A percentile compares a stretch with the other conserved stretches of the same genome.
Conservation (phyloP, 2,888 invertebrate genomes). For the Acleris cristana region DNA sequence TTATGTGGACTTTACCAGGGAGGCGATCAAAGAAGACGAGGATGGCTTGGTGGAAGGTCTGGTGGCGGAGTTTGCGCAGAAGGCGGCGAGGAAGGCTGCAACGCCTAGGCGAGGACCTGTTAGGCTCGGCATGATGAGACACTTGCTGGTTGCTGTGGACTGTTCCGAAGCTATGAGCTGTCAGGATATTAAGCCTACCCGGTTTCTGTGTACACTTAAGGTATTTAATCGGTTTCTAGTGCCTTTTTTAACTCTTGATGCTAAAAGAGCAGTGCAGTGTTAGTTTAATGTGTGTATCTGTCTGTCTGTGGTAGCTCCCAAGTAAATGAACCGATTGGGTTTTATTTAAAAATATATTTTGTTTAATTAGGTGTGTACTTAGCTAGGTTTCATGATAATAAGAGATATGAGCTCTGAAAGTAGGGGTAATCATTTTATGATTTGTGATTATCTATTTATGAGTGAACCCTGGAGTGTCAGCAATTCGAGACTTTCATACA, state of each 20-base stretch:
- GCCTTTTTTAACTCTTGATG: background rate
- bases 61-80: slow-evolving; percentile 95
- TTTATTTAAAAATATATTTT: too few relatives aligned
- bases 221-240: slow-evolving; percentile 69
- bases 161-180: slow-evolving; percentile 97
- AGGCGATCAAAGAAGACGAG: slow-evolving; percentile 98
- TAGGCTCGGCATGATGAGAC: slow-evolving; percentile 99
- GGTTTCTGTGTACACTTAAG: slow-evolving; percentile 94
- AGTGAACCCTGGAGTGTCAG: too few relatives aligned
- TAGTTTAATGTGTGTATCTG: too few relatives aligned
- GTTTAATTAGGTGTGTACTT: too few relatives aligned
- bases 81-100: slow-evolving; percentile 92
- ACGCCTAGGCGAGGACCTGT: slow-evolving; percentile 89
- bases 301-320: too few relatives aligned
- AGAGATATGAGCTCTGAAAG: too few relatives aligned
- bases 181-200: slow-evolving; percentile 97
- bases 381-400: too few relatives aligned
- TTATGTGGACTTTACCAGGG: slow-evolving; percentile 81
- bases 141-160: slow-evolving; percentile 95
- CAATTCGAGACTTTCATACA: too few relatives aligned
- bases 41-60: slow-evolving; percentile 95
- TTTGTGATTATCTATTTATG: too few relatives aligned
- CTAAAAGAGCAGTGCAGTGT: too few relatives aligned
- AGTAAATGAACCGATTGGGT: too few relatives aligned
- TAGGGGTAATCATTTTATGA: too few relatives aligned